These are phyloP conservation scores for Drosophila leontia DNA, from an alignment of 1,140 invertebrate species.

Conservation along the genomic window DNA sequence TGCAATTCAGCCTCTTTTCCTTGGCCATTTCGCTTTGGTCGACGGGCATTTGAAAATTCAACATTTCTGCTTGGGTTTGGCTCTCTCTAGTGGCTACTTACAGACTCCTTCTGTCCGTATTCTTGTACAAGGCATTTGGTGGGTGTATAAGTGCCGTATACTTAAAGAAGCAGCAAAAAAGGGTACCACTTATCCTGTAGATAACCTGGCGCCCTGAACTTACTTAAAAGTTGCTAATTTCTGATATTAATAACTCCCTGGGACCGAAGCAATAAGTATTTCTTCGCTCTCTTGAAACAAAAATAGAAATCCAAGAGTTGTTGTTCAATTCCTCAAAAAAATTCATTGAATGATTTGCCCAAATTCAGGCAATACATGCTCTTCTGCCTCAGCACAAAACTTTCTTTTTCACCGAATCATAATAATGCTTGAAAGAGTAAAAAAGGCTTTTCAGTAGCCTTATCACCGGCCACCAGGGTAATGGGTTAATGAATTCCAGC, in stretches of 20 bases:
- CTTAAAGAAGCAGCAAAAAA: neutral
- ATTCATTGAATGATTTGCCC: neutral
- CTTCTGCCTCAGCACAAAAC: neutral
- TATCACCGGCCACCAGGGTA: slow-evolving; percentile 17
- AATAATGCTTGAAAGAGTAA: neutral
- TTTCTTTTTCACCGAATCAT: slow-evolving; percentile 2
- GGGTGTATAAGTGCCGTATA: neutral
- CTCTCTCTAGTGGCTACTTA: slow-evolving; percentile 59
- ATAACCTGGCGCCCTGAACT: neutral
- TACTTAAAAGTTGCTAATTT: neutral
- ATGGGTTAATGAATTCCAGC: slow-evolving; percentile 69
- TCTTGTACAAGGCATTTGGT: neutral
- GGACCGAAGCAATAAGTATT: neutral
- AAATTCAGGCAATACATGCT: neutral
- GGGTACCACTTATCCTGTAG: neutral
- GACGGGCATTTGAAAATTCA: slow-evolving; percentile 51
- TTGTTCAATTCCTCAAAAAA: neutral
- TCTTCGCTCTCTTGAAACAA: neutral
- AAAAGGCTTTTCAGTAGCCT: neutral
- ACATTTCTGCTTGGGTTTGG: slow-evolving; percentile 35
- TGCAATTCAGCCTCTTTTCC: slow-evolving; percentile 53
- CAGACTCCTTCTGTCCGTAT: slow-evolving; percentile 16
- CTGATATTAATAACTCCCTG: neutral
- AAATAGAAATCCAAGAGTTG: neutral
- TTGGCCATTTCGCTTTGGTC: slow-evolving; percentile 33